These are phyloP conservation scores for Thalassoma bifasciatum DNA, from an alignment of 2,113 vertebrate genomes.

Conservation along the genomic window DNA sequence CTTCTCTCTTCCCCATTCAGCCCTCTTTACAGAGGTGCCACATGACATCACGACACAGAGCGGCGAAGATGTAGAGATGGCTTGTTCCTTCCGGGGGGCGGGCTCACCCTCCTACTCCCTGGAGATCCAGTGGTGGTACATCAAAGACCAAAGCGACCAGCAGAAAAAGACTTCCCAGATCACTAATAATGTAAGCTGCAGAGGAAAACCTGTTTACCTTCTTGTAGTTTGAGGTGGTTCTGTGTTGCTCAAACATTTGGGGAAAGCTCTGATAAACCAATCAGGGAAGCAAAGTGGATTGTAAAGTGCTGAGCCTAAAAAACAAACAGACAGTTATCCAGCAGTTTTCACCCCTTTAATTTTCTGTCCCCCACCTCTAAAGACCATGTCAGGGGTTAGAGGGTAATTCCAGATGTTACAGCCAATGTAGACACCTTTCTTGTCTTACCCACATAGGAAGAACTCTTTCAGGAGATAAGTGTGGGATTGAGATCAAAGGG, in stretches of 20 bases:
- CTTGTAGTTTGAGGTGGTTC: background rate
- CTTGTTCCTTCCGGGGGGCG: conserved; percentile 94
- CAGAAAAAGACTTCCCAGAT: conserved; percentile 85
- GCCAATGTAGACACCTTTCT: background rate
- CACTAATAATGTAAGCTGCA: conserved; percentile 84
- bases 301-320: background rate
- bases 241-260: too few relatives aligned
- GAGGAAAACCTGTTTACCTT: background rate
- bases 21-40: conserved; percentile 94
- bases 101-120: conserved; percentile 92
- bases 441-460: background rate
- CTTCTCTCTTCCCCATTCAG: conserved; percentile 73
- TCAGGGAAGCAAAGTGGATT: background rate
- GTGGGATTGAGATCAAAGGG: too few relatives aligned
- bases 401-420: background rate
- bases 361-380: too few relatives aligned
- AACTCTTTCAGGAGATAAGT: background rate
- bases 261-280: background rate
- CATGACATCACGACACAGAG: conserved; percentile 89
- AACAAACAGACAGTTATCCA: background rate
- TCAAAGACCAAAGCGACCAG: conserved; percentile 87
- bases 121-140: conserved; percentile 99
- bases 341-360: background rate
- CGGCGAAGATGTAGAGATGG: conserved; percentile 96
- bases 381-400: background rate